Base-by-base conservation (phyloP, 2,797 vertebrate genomes). In the Epinephelus coioides region DNA sequence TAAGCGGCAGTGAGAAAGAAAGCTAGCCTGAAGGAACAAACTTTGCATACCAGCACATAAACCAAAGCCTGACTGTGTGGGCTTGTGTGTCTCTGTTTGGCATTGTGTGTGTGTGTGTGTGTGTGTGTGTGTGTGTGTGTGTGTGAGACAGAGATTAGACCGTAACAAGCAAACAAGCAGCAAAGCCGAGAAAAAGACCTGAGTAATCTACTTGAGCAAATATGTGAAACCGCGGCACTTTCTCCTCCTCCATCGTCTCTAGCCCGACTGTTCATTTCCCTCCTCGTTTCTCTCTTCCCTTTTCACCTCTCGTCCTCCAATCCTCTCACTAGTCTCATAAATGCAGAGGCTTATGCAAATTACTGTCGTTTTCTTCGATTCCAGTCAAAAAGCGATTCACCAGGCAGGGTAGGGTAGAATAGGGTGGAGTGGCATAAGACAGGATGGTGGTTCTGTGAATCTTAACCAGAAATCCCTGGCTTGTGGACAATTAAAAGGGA, bases 121-220 rank as follows among this genome's bases (percentile, higher is more conserved):
- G 14, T 30, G 30, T 30, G 30, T 30, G 30, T 30, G 30, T 30
- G 30, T 30, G 30, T 30, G 30, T 30, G 30, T 34, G 30, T 34
- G 57, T 46, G 55, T 49, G 66, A 43, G 57, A 19, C 34, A 44
- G 50, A 84, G 88, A 90, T 90, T 87, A 88, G 60, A 77, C 85
- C 38, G 85, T 65, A 73, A 86, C 87, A 62, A 77, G 83, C 82
- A 91, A 80, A 88, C 78, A 84, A 82, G 80, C 72, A 66, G 81
- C 73, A 65, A 79, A 84, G 81, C 72, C 14, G 46, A 60, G 59
- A 79, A 79, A 83, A 79, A 78, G 68, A 73, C 74, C 74, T 2
- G 73, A 78, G 64, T 91, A 90, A 94, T 91, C 85, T 84, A 77
- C 81, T 89, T 71, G 78, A 65, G 81, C 76, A 90, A 91, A 90